Conservation (phyloP, 2,797 vertebrate species). For the Rousettus madagascariensis region DNA sequence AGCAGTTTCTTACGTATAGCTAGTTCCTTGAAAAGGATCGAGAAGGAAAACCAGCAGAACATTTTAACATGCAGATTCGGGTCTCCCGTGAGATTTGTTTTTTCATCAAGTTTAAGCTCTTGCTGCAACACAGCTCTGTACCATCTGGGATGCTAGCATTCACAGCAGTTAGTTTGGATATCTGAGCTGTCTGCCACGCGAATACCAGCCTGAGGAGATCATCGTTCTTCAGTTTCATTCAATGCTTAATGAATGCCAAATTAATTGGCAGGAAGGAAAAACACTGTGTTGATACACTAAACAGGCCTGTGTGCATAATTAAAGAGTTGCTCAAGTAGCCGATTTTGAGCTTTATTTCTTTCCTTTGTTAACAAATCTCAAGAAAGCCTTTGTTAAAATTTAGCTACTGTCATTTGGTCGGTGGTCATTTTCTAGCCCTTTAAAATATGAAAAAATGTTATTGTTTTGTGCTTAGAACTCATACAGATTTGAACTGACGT, state of each 20-base stretch:
- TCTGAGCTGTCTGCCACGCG: slow-evolving; percentile 19
- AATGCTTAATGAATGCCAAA: slow-evolving; percentile 41
- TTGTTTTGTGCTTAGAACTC: slow-evolving; percentile 20
- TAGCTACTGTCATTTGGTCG: background rate
- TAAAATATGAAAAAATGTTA: background rate
- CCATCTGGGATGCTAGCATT: slow-evolving; percentile 5
- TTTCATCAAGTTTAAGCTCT: background rate
- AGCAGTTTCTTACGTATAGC: background rate
- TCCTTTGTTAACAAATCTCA: slow-evolving; percentile 29
- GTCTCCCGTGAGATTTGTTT: background rate
- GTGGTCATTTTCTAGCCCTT: slow-evolving; percentile 33
- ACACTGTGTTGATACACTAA: background rate
- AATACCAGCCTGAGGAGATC: background rate
- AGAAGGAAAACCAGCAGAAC: background rate
- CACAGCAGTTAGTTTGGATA: background rate
- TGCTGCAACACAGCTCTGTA: background rate
- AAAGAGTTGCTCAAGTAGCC: slow-evolving; percentile 15
- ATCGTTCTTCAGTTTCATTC: slow-evolving; percentile 6
- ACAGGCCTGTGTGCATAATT: background rate
- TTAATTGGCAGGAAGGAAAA: slow-evolving; percentile 45
- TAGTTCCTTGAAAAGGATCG: background rate
- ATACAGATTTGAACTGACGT: background rate
- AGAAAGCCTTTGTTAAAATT: slow-evolving; percentile 29
- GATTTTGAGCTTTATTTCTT: slow-evolving; percentile 20
- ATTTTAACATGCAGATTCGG: background rate